phyloP scores from a whole-genome alignment of 2,113 vertebrate genomes.

The Cheilinus undulatus region DNA sequence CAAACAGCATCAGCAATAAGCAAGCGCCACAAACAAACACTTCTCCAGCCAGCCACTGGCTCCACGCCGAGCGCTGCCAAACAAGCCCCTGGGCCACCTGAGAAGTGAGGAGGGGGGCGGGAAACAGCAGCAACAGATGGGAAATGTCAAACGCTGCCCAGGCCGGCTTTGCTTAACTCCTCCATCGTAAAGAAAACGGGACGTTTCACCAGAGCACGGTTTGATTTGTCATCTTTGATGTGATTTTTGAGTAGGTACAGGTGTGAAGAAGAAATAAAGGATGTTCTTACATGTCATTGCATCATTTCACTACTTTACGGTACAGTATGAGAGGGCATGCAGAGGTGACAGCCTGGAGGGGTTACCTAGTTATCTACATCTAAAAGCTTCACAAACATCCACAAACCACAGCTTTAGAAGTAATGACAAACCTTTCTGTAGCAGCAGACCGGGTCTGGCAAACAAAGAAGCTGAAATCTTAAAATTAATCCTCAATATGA shows the following conservation, averaged over 20 bases:
- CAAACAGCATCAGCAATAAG: constrained; percentile 75
- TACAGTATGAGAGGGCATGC: constrained; percentile 11
- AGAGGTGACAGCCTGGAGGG: constrained; percentile 8
- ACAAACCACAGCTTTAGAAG: too few species aligned
- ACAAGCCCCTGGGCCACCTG: constrained; percentile 30
- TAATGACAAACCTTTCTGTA: too few species aligned
- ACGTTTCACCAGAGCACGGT: background rate
- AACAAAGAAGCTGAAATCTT: too few species aligned
- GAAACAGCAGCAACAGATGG: constrained; percentile 24
- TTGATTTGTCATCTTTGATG: constrained; percentile 6
- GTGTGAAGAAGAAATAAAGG: constrained; percentile 16
- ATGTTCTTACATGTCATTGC: constrained; percentile 42
- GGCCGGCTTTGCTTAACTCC: background rate
- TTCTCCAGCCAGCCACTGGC: constrained; percentile 39
- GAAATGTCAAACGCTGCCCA: constrained; percentile 25
- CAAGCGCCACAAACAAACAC: constrained; percentile 53
- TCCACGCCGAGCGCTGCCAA: constrained; percentile 23
- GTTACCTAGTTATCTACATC: background rate
- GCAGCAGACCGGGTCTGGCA: too few species aligned
- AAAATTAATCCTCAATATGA: too few species aligned
- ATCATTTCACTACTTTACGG: constrained; percentile 31
- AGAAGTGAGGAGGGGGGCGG: background rate
- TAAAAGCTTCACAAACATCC: too few species aligned
- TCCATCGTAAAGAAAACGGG: constrained; percentile 17
- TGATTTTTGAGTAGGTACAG: background rate